Conservation (phyloP, 2,888 invertebrate genomes). For the Hirtodrosophila histrioides region DNA sequence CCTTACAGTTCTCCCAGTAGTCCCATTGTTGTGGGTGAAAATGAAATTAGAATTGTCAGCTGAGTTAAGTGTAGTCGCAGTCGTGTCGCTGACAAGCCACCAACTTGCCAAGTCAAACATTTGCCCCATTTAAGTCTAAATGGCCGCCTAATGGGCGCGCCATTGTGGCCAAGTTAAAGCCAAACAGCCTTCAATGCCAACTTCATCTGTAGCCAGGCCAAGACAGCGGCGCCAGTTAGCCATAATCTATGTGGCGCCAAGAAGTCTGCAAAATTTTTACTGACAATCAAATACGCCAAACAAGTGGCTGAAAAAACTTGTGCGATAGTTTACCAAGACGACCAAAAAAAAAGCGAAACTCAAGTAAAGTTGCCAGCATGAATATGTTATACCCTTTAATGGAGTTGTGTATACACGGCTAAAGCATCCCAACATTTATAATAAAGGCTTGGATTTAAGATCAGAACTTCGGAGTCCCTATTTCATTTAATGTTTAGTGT, state of each 20-base stretch:
- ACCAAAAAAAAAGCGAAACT: conserved; percentile 25
- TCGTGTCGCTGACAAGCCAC: conserved; percentile 61
- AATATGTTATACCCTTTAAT: conserved; percentile 19
- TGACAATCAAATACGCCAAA: conserved; percentile 66
- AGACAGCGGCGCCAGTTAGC: conserved; percentile 76
- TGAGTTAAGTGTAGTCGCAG: conserved; percentile 29
- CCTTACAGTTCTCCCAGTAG: too few species aligned
- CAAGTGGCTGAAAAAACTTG: conserved; percentile 60
- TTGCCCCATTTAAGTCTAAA: conserved; percentile 61
- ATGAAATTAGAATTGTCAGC: conserved; percentile 72
- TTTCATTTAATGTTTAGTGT: too few species aligned
- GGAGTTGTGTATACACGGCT: too few species aligned
- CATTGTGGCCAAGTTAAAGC: conserved; percentile 66
- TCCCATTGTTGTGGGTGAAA: conserved; percentile 54
- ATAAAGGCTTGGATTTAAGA: too few species aligned
- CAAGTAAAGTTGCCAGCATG: background rate
- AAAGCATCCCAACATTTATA: too few species aligned
- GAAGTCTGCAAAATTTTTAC: conserved; percentile 81
- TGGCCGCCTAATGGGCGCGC: conserved; percentile 52
- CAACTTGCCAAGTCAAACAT: conserved; percentile 52
- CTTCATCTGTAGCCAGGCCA: conserved; percentile 1
- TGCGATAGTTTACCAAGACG: conserved; percentile 40
- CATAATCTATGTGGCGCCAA: conserved; percentile 81
- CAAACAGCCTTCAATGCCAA: conserved; percentile 8
- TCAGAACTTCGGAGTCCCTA: too few species aligned